Base-by-base conservation (phyloP, 2,888 invertebrate species). In the Operophtera brumata region DNA sequence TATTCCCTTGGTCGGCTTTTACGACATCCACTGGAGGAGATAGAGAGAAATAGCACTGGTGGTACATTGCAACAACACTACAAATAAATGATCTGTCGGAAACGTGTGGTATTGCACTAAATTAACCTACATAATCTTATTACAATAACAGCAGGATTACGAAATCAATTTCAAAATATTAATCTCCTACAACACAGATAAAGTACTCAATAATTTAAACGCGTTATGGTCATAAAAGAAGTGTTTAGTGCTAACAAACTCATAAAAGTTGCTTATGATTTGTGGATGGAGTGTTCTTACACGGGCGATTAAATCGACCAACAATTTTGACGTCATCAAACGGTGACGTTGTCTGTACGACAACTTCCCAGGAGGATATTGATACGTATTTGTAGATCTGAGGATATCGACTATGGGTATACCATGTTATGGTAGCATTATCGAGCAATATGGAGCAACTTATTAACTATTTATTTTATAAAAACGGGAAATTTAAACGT, bases 281-380 rank as follows among this genome's bases (percentile, higher is more conserved):
- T 70, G 69, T 76, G 76, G 74, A 77, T 78, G n/a, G n/a, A 40
- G 20, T 20, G 10, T 11, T 42, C 7, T 14, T 37, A 40, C 13
- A 26, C 26, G 11, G 8, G 25, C 30, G 14, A 44, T 34, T 28
- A 2, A 6, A 42, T 44, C 14, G 35, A 37, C 30, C 32, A 44
- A 50, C 25, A 42, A 26, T 26, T 30, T 30, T 30, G 9, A 9
- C 30, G 30, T 30, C 8, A 30, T 30, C 7, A 9, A 30, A 9
- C 30, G 30, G 7, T 20, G 20, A 4, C 20, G 4, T 20, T 4
- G 20, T 20, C 20, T 20, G 4, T 20, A 20, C 20, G 2, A 20
- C 20, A 20, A 20, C 20, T 20, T 20, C 20, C 4, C 4, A 20
- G 20, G 20, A 20, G 4, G 20, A 20, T 20, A 2, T 20, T 20